These are phyloP conservation scores for Saguinus midas DNA, from an alignment of 2,113 vertebrate species.

Conservation along the genomic window DNA sequence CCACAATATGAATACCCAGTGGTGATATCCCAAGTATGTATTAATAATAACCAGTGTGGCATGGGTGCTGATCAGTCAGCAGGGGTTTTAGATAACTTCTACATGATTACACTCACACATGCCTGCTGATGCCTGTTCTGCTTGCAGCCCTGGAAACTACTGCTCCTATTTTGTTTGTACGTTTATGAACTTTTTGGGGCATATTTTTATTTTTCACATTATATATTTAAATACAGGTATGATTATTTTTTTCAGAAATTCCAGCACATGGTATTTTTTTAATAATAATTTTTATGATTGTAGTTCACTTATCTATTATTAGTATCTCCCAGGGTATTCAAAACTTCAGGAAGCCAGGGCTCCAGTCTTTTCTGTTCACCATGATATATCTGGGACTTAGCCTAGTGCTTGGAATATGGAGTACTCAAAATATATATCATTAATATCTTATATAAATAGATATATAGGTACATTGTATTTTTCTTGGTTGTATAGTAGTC, in stretches of 20 bases:
- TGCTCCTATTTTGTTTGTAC: background rate
- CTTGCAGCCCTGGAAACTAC: background rate
- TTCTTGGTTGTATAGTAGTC: background rate
- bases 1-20: background rate
- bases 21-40: background rate
- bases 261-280: background rate
- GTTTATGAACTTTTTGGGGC: background rate
- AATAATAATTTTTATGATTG: background rate
- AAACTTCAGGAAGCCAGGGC: background rate
- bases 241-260: background rate
- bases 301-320: background rate
- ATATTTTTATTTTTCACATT: background rate
- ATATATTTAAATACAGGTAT: background rate
- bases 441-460: background rate
- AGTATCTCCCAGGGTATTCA: background rate
- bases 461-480: background rate
- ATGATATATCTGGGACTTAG: background rate
- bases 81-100: background rate
- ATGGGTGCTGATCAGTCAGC: no score
- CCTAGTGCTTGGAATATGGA: background rate
- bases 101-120: background rate
- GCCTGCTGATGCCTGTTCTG: fast-evolving
- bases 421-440: background rate
- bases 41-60: no score
- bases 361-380: background rate